Percentiles rank a stretch among this genome's conserved stretches.
Evolutionary conservation across 64 coral and sea anemone species (phyloP).

Genomic region (Dendronephthya gigantea): DNA sequence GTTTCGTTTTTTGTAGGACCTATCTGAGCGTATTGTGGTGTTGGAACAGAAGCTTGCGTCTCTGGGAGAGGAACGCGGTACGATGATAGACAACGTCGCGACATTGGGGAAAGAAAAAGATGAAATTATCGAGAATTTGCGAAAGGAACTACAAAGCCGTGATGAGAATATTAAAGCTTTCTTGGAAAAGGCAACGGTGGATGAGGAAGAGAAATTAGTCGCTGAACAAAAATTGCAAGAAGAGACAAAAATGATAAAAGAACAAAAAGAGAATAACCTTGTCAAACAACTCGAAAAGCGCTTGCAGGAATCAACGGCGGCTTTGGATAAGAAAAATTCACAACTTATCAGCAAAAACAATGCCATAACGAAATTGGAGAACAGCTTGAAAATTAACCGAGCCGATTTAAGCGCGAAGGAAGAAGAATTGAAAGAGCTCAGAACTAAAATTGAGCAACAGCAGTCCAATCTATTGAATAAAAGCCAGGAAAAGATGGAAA

Average conservation of each 20-base stretch:
- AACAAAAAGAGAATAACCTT: not conserved
- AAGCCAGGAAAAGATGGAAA: not conserved
- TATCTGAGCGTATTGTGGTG: too few species aligned
- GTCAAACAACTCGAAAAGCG: slow-evolving; percentile 50
- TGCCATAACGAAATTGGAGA: slow-evolving; percentile 60
- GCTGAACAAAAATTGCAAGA: not conserved
- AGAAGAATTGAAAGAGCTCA: not conserved
- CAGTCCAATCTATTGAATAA: not conserved
- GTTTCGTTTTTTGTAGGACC: too few species aligned
- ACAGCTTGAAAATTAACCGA: slow-evolving; percentile 24
- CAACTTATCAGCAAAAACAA: slow-evolving; percentile 86
- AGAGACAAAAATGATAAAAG: not conserved
- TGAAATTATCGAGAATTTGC: not conserved
- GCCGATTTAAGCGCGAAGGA: slow-evolving; percentile 29
- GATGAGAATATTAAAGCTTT: not conserved
- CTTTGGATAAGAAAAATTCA: slow-evolving; percentile 86
- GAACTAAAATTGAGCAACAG: not conserved
- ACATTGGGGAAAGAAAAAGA: not conserved
- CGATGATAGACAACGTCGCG: not conserved
- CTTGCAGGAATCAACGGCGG: slow-evolving; percentile 66
- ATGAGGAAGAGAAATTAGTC: not conserved
- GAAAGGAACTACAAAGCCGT: not conserved
- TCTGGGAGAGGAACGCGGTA: not conserved
- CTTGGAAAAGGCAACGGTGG: not conserved
- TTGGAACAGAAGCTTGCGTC: too few species aligned